Conservation (phyloP, 2,113 vertebrate species). For the Cochlearius cochlearius region DNA sequence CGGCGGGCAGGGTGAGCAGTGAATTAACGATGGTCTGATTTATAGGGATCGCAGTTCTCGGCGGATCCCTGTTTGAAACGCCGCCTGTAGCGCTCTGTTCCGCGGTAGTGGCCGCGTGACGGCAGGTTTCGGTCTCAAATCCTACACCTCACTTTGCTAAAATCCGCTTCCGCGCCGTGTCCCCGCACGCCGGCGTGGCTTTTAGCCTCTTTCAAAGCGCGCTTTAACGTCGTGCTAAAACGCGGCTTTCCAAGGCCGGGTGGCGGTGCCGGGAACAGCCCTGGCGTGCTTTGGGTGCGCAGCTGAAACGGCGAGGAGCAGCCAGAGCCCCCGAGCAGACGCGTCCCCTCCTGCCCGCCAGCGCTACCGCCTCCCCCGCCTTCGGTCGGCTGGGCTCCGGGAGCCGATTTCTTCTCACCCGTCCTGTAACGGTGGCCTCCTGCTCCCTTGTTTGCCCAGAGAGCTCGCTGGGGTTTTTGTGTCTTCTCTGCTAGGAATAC, state of each 20-base stretch:
- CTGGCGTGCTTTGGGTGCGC: accelerated
- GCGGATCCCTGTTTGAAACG: accelerated
- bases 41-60: not conserved
- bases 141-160: not conserved
- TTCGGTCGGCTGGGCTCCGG: too few species aligned
- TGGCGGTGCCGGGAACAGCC: accelerated
- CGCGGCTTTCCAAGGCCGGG: not conserved
- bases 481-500: not conserved
- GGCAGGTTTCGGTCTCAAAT: accelerated
- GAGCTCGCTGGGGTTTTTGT: not conserved
- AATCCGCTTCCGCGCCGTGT: accelerated
- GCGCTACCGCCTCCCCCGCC: not conserved
- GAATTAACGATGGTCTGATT: not conserved
- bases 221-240: not conserved
- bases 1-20: not conserved
- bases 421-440: not conserved
- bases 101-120: accelerated
- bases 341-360: accelerated
- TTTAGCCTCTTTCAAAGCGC: not conserved
- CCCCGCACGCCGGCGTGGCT: not conserved
- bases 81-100: not conserved
- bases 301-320: not conserved
- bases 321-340: accelerated
- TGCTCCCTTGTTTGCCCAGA: not conserved
- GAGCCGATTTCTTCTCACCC: not conserved